Percentiles rank a stretch among this genome's conserved stretches.
Evolutionary conservation across 2,888 invertebrate genomes (phyloP).

Genomic region (Morinoia aosen): DNA sequence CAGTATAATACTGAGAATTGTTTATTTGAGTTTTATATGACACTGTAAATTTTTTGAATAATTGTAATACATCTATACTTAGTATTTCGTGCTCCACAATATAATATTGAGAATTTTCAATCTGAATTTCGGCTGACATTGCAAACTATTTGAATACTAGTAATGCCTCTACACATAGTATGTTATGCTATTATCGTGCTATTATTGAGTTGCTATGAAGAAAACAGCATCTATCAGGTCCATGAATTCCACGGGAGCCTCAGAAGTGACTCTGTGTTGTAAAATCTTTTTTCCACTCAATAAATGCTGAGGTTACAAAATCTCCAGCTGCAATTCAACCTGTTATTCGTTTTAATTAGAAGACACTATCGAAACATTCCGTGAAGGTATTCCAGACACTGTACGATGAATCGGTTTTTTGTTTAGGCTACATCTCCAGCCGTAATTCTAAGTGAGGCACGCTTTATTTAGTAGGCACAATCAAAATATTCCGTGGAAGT

Average conservation of each 20-base stretch:
- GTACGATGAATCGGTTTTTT: neutral
- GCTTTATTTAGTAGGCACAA: neutral
- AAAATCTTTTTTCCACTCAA: neutral
- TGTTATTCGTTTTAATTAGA: neutral
- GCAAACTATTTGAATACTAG: too few relatives aligned
- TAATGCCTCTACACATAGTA: too few relatives aligned
- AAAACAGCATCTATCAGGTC: neutral
- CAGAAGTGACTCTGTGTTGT: neutral
- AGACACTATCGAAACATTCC: neutral
- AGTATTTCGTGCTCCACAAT: too few relatives aligned
- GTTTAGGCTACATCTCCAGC: neutral
- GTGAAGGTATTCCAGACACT: neutral
- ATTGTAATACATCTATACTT: too few relatives aligned
- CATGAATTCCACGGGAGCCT: neutral
- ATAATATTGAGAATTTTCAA: too few relatives aligned
- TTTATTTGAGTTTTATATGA: too few relatives aligned
- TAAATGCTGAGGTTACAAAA: neutral
- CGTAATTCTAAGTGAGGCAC: neutral
- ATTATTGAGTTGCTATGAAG: too few relatives aligned
- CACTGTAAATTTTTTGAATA: too few relatives aligned
- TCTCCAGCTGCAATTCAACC: neutral
- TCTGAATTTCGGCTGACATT: too few relatives aligned
- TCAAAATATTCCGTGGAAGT: neutral
- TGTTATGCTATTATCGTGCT: too few relatives aligned
- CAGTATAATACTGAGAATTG: too few relatives aligned